Conservation (phyloP, 2,797 vertebrate genomes). For the Paguma larvata region DNA sequence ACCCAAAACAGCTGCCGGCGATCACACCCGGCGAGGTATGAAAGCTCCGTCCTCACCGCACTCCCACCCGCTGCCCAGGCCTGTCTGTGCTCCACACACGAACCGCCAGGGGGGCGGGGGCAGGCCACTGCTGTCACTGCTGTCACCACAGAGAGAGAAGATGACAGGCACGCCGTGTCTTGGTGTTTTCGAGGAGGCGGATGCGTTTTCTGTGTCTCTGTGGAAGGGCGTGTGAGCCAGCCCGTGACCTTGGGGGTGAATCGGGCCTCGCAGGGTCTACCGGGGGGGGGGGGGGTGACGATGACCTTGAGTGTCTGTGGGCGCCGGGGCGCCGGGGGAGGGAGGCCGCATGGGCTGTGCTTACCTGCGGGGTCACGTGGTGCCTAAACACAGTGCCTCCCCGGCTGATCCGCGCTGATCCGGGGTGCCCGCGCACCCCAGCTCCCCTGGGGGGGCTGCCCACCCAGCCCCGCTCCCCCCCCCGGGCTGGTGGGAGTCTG, state of each 20-base stretch:
- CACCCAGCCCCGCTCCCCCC: background rate
- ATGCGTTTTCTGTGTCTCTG: background rate
- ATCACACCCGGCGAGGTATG: background rate
- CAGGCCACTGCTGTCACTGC: background rate
- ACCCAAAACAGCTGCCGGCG: background rate
- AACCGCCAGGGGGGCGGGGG: conserved; percentile 10
- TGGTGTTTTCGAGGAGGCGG: background rate
- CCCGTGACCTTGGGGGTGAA: background rate
- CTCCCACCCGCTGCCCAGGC: background rate
- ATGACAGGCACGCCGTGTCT: background rate
- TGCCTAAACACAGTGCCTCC: background rate
- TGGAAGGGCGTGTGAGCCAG: background rate
- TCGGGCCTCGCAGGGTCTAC: background rate
- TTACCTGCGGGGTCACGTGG: background rate
- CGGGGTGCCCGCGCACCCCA: too few relatives aligned
- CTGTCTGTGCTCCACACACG: accelerated
- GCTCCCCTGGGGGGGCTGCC: background rate
- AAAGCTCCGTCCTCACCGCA: background rate
- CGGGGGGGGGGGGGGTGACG: accelerated
- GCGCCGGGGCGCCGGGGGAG: too few relatives aligned
- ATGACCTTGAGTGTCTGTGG: background rate
- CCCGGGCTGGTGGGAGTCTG: background rate
- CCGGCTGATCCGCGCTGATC: background rate
- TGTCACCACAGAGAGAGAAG: background rate
- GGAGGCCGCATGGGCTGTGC: background rate